phyloP scores from a whole-genome alignment of 2,797 vertebrate genomes.

The Clangula hyemalis region DNA sequence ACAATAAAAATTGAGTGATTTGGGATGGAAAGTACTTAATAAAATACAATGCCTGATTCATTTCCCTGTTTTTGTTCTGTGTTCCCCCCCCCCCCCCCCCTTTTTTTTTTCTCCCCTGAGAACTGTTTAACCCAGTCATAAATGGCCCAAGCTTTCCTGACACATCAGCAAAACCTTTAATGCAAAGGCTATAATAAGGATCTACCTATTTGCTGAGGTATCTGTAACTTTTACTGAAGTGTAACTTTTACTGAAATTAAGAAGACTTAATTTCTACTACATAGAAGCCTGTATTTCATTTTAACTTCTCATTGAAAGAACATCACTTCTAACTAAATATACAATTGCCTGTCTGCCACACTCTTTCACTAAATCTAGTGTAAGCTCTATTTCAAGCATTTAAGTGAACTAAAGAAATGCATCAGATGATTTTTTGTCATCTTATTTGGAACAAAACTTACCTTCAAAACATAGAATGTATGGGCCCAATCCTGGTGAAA shows the following conservation, averaged over 20 bases:
- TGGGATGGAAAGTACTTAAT: background rate
- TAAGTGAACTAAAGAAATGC: background rate
- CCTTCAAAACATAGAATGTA: background rate
- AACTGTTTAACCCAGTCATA: background rate
- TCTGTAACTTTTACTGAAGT: background rate
- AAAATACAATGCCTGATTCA: background rate
- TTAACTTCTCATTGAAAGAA: background rate
- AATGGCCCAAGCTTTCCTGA: background rate
- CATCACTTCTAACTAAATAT: background rate
- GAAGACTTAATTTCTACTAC: background rate
- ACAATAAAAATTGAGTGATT: background rate
- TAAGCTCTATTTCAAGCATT: background rate
- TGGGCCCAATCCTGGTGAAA: background rate
- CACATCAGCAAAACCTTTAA: accelerated
- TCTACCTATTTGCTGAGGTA: background rate
- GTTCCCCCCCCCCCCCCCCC: too few species aligned
- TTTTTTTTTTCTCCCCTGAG: background rate
- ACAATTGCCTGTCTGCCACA: background rate
- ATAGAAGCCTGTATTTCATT: background rate
- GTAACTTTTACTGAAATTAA: background rate
- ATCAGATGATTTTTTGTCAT: background rate
- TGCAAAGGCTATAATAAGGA: background rate
- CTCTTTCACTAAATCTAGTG: background rate
- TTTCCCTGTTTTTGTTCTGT: background rate
- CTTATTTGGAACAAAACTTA: background rate